phyloP scores from a whole-genome alignment of 2,113 vertebrate species.

The Pelodiscus sinensis region DNA sequence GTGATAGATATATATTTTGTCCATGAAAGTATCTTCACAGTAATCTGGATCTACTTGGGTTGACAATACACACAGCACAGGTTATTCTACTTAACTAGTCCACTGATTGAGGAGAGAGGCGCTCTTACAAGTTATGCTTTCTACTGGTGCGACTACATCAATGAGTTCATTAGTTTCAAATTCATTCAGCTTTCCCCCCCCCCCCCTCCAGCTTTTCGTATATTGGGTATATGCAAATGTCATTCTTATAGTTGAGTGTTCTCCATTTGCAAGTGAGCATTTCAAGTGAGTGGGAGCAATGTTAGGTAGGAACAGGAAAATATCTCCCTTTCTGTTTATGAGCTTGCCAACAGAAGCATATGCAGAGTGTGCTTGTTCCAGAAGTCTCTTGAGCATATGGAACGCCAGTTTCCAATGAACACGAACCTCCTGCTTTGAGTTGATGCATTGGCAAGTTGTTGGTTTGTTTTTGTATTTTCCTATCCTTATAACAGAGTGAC shows the following conservation, averaged over 20 bases:
- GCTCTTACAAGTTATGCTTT: neutral
- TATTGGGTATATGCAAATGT: neutral
- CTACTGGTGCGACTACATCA: neutral
- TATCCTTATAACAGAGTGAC: constrained; percentile 11
- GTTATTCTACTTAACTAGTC: neutral
- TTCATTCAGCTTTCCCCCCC: neutral
- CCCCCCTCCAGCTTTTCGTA: neutral
- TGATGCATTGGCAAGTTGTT: constrained; percentile 36
- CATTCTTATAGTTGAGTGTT: neutral
- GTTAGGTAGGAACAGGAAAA: constrained; percentile 70
- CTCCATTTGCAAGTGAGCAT: constrained; percentile 62
- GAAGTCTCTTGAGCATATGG: constrained; percentile 63
- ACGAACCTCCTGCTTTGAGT: constrained; percentile 41
- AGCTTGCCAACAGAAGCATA: constrained; percentile 74
- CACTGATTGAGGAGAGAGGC: neutral
- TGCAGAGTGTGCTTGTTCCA: constrained; percentile 57
- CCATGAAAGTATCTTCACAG: neutral
- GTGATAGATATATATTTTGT: neutral
- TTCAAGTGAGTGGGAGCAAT: constrained; percentile 66
- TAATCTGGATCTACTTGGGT: neutral
- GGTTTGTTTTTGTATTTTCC: constrained; percentile 32
- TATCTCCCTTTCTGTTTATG: constrained; percentile 59
- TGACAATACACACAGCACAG: neutral
- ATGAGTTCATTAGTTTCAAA: neutral
- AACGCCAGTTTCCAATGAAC: constrained; percentile 27